Evolutionary conservation across 2,888 invertebrate genomes (phyloP), one percentile per base, ranked within the genome.

Genomic region (Sussaba pulchella): DNA sequence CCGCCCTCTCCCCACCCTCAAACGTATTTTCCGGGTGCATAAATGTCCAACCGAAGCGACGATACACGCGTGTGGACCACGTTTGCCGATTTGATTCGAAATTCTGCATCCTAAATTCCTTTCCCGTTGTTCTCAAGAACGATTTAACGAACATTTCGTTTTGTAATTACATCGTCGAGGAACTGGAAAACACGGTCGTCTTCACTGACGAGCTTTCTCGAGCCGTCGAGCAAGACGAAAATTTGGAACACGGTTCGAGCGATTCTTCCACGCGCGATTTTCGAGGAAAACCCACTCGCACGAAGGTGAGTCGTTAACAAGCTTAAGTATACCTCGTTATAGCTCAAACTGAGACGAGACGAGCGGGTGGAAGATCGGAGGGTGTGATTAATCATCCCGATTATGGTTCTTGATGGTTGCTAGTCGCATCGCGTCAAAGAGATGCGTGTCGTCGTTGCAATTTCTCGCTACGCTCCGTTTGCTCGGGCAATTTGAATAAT

Each of bases 251-350:
- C 19, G 3, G 21, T 24, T 24, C 24, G 59, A 52, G 41, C 26
- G 43, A 69, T 69, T 75, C 61, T 19, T 69, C n/a, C 26, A 14
- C 41, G 61, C 69, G 41, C 36, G 24, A 59, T 19, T 21, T n/a
- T 36, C 41, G 57, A 19, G 10, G 9, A 8, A 54, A 26, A 54
- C 10, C 61, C 43, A 31, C 67, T n/a, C 21, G 14, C 57, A 39
- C 31, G 47, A 8, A 31, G 14, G 45, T 31, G 61, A 43, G 69
- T 69, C 61, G 31, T 61, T 69, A n/a, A 61, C 17, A 36, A 19
- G 9, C 61, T 52, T 61, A 69, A 75, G 67, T 61, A 52, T 52
- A 63, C 39, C 61, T 69, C 61, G 61, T 75, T 75, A 69, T 61
- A 39, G 26, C 14, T 61, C 61, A 47, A n/a, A 69, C 41, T 61